A percentile compares a stretch with the other conserved stretches of the same genome.
These are phyloP conservation scores for Cladopsammia gracilis DNA, from an alignment of 64 coral and sea anemone species.

Conservation along the genomic window DNA sequence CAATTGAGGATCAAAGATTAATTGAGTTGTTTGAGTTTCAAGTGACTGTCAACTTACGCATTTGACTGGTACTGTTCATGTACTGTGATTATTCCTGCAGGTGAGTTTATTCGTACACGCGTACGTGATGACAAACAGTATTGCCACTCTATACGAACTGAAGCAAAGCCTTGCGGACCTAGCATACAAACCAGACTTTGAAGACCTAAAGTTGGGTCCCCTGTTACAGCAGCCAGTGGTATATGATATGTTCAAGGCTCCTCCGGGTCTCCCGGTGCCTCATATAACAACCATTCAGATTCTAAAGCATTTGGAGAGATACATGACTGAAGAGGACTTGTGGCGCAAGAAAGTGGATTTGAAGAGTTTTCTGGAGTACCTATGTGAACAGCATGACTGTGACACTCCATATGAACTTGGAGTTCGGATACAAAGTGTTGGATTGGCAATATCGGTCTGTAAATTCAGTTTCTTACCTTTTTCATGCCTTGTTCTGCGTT, in stretches of 20 bases:
- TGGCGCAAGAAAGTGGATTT: constrained; percentile 81
- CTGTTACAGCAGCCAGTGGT: constrained; percentile 81
- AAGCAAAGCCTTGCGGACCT: constrained; percentile 72
- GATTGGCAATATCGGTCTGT: constrained; percentile 71
- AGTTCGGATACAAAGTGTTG: constrained; percentile 85
- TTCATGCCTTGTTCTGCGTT: too few species aligned
- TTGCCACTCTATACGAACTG: constrained; percentile 81
- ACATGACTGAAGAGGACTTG: constrained; percentile 72
- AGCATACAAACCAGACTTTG: constrained; percentile 75
- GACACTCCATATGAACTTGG: constrained; percentile 80
- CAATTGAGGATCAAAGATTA: too few species aligned
- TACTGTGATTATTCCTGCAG: constrained; percentile 18
- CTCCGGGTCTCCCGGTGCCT: constrained; percentile 47
- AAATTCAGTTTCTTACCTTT: too few species aligned
- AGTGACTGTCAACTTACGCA: too few species aligned
- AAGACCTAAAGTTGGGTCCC: constrained; percentile 83
- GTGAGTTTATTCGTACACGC: constrained; percentile 79
- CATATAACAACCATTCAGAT: constrained; percentile 85
- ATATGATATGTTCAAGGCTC: constrained; percentile 89
- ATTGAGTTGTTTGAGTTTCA: too few species aligned
- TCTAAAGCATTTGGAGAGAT: constrained; percentile 74
- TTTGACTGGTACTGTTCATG: too few species aligned
- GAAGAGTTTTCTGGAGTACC: constrained; percentile 69
- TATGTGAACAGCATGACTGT: constrained; percentile 71
- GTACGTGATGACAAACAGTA: constrained; percentile 85